Base-by-base conservation (phyloP, 2,888 invertebrate genomes). In the Omphaloscelis lunosa region DNA sequence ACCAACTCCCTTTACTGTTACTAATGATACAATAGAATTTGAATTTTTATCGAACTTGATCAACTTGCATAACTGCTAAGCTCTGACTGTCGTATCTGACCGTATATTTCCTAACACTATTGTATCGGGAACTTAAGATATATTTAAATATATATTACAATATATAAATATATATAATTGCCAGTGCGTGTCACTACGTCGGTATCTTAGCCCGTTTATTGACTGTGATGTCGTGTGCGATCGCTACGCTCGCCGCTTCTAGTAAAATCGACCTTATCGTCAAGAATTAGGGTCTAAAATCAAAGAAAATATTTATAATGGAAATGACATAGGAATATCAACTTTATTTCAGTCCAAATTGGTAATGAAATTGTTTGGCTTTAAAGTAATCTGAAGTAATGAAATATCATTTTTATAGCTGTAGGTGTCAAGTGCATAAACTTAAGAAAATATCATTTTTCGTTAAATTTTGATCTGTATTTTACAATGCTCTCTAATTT, bases 191-290 rank as follows among this genome's bases (percentile, higher is more conserved):
- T 78, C 63, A 39, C 58, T 63, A 65, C 79, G 89, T 89, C 83
- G 82, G 80, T 73, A 27, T 73, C 34, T 74, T 88, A 88, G 83
- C 72, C 73, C 75, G 80, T 80, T 80, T 73, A 68, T 84, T 88
- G 86, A 86, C 89, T 89, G 89, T 89, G 89, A 89, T 89, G 87
- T 77, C 86, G 77, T 69, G 82, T 58, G 82, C 83, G 83, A 66
- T 48, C 74, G 80, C 72, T 79, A 70, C 72, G 86, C 84, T 84
- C 84, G 84, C 87, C 75, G 69, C 71, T 62, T 65, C 70, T 72
- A 75, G 53, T 45, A 41, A 72, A 68, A 71, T 53, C 58, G 39
- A 86, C 74, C 62, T 75, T 83, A 72, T 56, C 27, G 12, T n/a
- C 27, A 65, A 59, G 3, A 1, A 0, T 12, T 78, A 56, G 23